A percentile compares a stretch with the other conserved stretches of the same genome.
Evolutionary conservation across 2,888 invertebrate species (phyloP).

Genomic region (Nemoura dubitans): DNA sequence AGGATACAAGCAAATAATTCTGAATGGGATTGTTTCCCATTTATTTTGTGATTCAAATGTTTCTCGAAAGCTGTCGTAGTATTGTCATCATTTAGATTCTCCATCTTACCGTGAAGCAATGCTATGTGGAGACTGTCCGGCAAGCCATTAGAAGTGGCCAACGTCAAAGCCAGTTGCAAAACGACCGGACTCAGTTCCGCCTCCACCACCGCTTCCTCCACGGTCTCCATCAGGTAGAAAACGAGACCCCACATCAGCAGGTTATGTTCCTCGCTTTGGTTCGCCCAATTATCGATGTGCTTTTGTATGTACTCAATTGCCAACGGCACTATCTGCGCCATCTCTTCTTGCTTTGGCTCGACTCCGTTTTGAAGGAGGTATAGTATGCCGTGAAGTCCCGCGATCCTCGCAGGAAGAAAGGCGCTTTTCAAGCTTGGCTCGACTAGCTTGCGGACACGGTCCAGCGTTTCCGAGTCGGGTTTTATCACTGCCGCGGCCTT

Average conservation of each 20-base stretch:
- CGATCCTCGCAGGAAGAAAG: constrained; percentile 69
- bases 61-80: no score
- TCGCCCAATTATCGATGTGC: constrained; percentile 58
- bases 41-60: no score
- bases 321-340: constrained; percentile 58
- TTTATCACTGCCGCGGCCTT: constrained; percentile 74
- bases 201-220: constrained; percentile 71
- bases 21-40: no score
- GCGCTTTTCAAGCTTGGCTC: constrained; percentile 69
- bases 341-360: constrained; percentile 63
- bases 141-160: constrained; percentile 61
- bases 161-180: constrained; percentile 66
- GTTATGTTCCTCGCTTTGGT: constrained; percentile 68
- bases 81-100: no score
- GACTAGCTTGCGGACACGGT: constrained; percentile 69
- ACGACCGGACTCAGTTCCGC: constrained; percentile 67
- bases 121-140: constrained; percentile 62
- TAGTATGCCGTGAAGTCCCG: constrained; percentile 72
- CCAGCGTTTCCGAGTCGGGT: constrained; percentile 67
- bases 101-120: constrained; percentile 55
- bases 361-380: constrained; percentile 68
- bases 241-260: constrained; percentile 77
- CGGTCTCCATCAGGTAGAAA: constrained; percentile 79
- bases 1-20: no score
- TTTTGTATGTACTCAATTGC: constrained; percentile 65